Evolutionary conservation across 2,888 invertebrate genomes (phyloP).

Genomic region (Eledona agricola): DNA sequence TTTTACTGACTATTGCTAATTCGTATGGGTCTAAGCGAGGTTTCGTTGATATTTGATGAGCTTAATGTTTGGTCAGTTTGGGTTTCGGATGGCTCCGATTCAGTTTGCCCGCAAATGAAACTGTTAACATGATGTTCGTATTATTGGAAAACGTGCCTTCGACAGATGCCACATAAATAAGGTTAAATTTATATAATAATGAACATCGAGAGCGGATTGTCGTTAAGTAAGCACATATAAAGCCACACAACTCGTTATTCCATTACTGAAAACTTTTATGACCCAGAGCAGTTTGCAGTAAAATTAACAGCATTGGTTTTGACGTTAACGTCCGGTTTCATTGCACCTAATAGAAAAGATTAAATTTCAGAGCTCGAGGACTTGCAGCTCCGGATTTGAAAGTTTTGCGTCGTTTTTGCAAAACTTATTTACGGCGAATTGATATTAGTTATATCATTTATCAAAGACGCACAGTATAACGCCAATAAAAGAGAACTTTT

Average conservation of each 20-base stretch:
- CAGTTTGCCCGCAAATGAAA: slow-evolving; percentile 19
- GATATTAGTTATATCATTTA: slow-evolving; percentile 16
- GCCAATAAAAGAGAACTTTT: slow-evolving; percentile 7
- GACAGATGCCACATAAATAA: slow-evolving; percentile 25
- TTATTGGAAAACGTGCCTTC: slow-evolving; percentile 19
- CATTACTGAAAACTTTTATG: slow-evolving; percentile 14
- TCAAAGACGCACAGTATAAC: slow-evolving; percentile 6
- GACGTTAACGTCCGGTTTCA: slow-evolving; percentile 5
- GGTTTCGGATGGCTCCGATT: slow-evolving; percentile 20
- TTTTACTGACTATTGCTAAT: slow-evolving; percentile 4
- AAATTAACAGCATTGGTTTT: slow-evolving; percentile 13
- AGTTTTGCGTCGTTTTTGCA: slow-evolving; percentile 1
- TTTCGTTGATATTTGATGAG: slow-evolving; percentile 18
- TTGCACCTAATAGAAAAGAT: slow-evolving; percentile 4
- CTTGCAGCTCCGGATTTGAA: neutral
- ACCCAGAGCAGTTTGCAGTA: slow-evolving; percentile 3
- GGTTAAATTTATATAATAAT: too few species aligned
- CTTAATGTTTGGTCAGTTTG: slow-evolving; percentile 17
- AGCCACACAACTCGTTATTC: too few species aligned
- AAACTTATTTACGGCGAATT: slow-evolving; percentile 4
- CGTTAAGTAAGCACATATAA: too few species aligned
- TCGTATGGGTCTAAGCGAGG: slow-evolving; percentile 6
- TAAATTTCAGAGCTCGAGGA: slow-evolving; percentile 4
- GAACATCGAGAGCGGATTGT: too few species aligned
- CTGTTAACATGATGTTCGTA: slow-evolving; percentile 32